These are phyloP conservation scores for Pandemis cinnamomeana DNA, from an alignment of 2,888 invertebrate genomes.

Conservation along the genomic window DNA sequence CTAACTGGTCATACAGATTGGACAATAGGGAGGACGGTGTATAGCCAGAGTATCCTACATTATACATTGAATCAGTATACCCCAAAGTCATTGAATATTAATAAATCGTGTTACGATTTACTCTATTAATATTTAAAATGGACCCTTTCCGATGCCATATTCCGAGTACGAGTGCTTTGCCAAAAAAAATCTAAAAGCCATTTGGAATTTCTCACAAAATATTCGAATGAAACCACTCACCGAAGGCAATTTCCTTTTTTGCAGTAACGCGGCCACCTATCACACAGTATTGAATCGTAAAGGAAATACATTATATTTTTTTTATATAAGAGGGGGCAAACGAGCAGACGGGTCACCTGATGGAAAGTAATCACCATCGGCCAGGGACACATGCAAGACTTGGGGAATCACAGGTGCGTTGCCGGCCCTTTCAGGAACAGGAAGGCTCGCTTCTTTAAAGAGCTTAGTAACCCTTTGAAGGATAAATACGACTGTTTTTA, in stretches of 20 bases:
- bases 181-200: slow-evolving; percentile 60
- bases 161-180: slow-evolving; percentile 43
- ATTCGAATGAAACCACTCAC: slow-evolving; percentile 62
- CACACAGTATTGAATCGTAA: slow-evolving; percentile 14
- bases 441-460: too few species aligned
- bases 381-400: too few species aligned
- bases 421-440: too few species aligned
- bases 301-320: too few species aligned
- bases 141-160: slow-evolving; percentile 30
- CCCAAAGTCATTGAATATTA: slow-evolving; percentile 9
- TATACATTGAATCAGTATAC: neutral
- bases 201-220: slow-evolving; percentile 64
- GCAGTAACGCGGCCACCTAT: slow-evolving; percentile 22
- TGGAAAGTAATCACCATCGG: too few species aligned
- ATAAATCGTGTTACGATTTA: slow-evolving; percentile 12
- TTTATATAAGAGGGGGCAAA: too few species aligned
- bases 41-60: neutral
- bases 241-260: slow-evolving; percentile 42
- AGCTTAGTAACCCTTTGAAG: too few species aligned
- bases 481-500: too few species aligned
- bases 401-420: too few species aligned
- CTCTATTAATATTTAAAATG: slow-evolving; percentile 26
- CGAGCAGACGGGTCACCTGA: too few species aligned
- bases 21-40: too few species aligned
- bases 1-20: too few species aligned